Conservation (phyloP, 2,113 vertebrate species). For the Scophthalmus maximus region DNA sequence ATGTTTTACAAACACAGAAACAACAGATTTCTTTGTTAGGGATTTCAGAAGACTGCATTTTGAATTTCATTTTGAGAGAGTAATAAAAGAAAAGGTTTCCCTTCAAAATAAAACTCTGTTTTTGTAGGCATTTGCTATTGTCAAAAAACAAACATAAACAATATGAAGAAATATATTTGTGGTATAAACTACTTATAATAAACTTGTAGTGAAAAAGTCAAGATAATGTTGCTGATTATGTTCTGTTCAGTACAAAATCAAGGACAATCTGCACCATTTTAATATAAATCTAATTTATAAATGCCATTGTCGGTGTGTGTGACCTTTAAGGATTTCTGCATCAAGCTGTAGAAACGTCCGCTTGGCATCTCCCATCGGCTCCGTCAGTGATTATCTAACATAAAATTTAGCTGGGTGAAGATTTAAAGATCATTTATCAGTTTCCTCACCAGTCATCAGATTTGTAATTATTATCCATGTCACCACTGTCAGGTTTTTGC, state of each 20-base stretch:
- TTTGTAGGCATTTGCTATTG: no score
- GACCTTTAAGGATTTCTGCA: constrained; percentile 50
- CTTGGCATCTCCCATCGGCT: constrained; percentile 26
- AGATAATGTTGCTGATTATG: no score
- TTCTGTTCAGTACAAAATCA: no score
- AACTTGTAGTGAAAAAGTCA: not conserved
- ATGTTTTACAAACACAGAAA: not conserved
- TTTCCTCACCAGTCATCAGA: not conserved
- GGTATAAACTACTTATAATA: not conserved
- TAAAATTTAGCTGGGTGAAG: not conserved
- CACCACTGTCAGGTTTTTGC: not conserved
- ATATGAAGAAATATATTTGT: no score
- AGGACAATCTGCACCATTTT: no score
- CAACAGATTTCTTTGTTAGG: no score
- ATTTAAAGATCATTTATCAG: constrained; percentile 1
- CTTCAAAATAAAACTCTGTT: no score
- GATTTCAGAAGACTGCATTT: no score
- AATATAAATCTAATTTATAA: no score
- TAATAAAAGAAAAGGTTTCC: no score
- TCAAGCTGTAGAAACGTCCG: constrained; percentile 25
- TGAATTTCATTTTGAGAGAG: no score
- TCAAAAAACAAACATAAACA: no score
- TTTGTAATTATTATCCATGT: constrained; percentile 1
- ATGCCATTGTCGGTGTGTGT: constrained; percentile 23
- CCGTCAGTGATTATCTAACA: not conserved